Conservation (phyloP, 2,113 vertebrate genomes). For the Myxocyprinus asiaticus region DNA sequence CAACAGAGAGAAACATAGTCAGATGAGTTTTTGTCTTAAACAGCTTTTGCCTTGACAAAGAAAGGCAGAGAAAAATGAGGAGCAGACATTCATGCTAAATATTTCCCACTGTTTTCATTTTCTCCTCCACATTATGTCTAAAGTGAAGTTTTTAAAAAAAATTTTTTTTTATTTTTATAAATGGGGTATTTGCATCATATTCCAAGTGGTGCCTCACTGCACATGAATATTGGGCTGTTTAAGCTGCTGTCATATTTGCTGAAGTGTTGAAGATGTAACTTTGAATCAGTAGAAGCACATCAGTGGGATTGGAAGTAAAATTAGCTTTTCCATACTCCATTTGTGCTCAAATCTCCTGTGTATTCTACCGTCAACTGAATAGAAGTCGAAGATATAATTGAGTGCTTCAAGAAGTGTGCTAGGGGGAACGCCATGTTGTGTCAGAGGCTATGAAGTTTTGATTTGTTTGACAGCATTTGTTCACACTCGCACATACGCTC, state of each 20-base stretch:
- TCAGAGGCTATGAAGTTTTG: conserved; percentile 40
- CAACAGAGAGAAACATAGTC: not conserved
- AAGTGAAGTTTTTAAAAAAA: conserved; percentile 57
- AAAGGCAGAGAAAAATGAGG: conserved; percentile 22
- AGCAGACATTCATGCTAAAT: conserved; percentile 25
- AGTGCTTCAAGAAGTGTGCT: conserved; percentile 43
- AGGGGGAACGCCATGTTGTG: conserved; percentile 40
- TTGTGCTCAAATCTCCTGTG: conserved; percentile 12
- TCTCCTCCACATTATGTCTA: conserved; percentile 43
- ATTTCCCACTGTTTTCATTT: conserved; percentile 36
- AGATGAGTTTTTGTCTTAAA: conserved; percentile 19
- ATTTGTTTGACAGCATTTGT: conserved; percentile 47
- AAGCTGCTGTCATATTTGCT: conserved; percentile 65
- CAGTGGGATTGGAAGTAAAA: conserved; percentile 58
- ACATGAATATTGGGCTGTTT: conserved; percentile 54
- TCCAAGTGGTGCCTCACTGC: conserved; percentile 39
- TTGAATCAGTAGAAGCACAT: conserved; percentile 62
- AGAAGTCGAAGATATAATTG: conserved; percentile 47
- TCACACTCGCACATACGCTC: not conserved
- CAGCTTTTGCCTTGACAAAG: conserved; percentile 26
- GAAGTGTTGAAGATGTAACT: conserved; percentile 65
- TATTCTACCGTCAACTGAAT: conserved; percentile 26
- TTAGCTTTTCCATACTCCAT: conserved; percentile 51
- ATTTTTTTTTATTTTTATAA: conserved; percentile 43
- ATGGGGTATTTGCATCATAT: conserved; percentile 47